These are phyloP conservation scores for Monopterus albus DNA, from an alignment of 2,113 vertebrate species.

Conservation along the genomic window DNA sequence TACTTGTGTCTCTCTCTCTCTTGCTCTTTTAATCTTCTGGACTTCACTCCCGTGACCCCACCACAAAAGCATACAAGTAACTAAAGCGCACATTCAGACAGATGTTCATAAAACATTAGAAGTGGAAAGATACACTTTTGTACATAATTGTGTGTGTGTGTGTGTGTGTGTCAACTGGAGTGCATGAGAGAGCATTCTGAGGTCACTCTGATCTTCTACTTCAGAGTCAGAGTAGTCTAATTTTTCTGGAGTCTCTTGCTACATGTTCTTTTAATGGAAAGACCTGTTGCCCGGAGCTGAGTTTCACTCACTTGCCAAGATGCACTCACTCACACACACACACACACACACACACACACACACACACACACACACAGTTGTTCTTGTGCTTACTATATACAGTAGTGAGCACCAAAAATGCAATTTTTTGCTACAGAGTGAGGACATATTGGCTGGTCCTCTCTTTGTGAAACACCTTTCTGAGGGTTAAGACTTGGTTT, in stretches of 20 bases:
- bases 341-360: too few relatives aligned
- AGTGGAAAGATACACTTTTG: not conserved
- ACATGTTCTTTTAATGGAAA: slow-evolving; percentile 23
- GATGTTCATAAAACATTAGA: not conserved
- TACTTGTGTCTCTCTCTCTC: slow-evolving; percentile 11
- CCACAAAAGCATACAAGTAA: slow-evolving; percentile 26
- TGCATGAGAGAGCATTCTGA: slow-evolving; percentile 7
- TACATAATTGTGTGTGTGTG: slow-evolving; percentile 10
- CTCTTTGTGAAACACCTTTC: too few relatives aligned
- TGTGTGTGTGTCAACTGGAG: slow-evolving; percentile 5
- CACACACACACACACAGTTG: too few relatives aligned
- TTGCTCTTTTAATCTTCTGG: too few relatives aligned
- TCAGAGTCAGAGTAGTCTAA: slow-evolving; percentile 7
- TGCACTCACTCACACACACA: not conserved
- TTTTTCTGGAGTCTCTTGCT: slow-evolving; percentile 27
- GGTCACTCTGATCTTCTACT: slow-evolving; percentile 28
- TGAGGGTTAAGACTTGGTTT: too few relatives aligned
- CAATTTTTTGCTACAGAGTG: too few relatives aligned
- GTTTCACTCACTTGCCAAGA: not conserved
- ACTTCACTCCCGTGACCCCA: slow-evolving; percentile 36
- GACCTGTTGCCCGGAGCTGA: slow-evolving; percentile 4
- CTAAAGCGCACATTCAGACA: slow-evolving; percentile 12
- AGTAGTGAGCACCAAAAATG: too few relatives aligned
- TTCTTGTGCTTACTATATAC: too few relatives aligned
- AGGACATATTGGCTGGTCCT: too few relatives aligned